These are phyloP conservation scores for Plagodis dolabraria DNA, from an alignment of 2,888 invertebrate genomes.

Conservation along the genomic window DNA sequence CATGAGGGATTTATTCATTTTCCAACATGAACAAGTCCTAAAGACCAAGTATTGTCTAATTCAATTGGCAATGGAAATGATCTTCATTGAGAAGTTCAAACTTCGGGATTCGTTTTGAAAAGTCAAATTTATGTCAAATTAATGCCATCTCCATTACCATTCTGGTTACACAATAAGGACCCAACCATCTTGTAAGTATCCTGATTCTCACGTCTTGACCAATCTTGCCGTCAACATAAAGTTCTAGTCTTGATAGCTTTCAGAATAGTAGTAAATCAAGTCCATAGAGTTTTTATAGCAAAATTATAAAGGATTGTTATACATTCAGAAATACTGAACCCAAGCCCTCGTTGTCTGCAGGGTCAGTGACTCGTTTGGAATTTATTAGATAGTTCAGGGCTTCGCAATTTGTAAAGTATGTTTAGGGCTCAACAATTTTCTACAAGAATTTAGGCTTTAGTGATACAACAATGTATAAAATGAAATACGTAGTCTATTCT, in stretches of 20 bases:
- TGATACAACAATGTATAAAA: not conserved
- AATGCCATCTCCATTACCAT: too few species aligned
- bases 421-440: not conserved
- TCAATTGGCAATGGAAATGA: too few species aligned
- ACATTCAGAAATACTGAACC: slow-evolving; percentile 20
- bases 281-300: slow-evolving; percentile 25
- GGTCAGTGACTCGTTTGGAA: not conserved
- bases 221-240: not conserved
- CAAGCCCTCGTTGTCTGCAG: not conserved
- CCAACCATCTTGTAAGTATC: too few species aligned
- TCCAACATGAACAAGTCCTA: too few species aligned
- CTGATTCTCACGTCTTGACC: too few species aligned
- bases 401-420: not conserved
- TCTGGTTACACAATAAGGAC: too few species aligned
- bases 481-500: too few species aligned
- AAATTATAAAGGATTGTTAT: slow-evolving; percentile 24
- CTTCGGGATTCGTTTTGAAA: too few species aligned
- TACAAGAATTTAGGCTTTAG: not conserved
- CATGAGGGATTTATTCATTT: too few species aligned
- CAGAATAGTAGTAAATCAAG: slow-evolving; percentile 26
- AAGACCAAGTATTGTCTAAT: too few species aligned
- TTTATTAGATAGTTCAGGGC: slow-evolving; percentile 6
- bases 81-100: too few species aligned
- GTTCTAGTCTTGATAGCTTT: slow-evolving; percentile 29
- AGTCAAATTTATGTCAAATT: too few species aligned